A percentile compares a stretch with the other conserved stretches of the same genome.
These are phyloP conservation scores for Saguinus imperator DNA, from an alignment of 2,113 vertebrate species.

Conservation along the genomic window DNA sequence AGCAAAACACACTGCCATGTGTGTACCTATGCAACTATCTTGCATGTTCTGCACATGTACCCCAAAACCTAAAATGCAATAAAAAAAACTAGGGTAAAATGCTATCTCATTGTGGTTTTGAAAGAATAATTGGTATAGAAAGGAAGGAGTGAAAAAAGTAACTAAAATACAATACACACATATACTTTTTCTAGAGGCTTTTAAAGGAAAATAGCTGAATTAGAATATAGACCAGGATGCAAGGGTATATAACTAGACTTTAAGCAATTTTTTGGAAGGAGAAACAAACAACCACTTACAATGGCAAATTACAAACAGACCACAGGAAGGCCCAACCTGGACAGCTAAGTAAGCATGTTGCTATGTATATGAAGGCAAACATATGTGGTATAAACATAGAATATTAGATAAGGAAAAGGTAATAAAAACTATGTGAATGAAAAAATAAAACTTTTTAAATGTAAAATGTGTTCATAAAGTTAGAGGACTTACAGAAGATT, in stretches of 20 bases:
- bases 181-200: not conserved
- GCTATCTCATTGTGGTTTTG: not conserved
- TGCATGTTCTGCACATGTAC: no score
- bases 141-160: conserved; percentile 15
- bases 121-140: conserved; percentile 22
- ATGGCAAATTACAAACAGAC: not conserved
- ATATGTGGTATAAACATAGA: not conserved
- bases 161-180: conserved; percentile 19
- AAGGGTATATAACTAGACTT: not conserved
- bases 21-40: no score
- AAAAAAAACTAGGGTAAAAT: not conserved
- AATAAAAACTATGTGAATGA: conserved; percentile 1
- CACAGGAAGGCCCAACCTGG: not conserved
- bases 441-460: conserved; percentile 15
- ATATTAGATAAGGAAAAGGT: not conserved
- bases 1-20: no score
- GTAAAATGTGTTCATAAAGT: conserved; percentile 12
- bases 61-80: no score
- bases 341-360: not conserved
- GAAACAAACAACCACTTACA: not conserved
- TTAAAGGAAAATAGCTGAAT: conserved; percentile 13
- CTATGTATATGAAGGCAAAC: not conserved
- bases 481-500: not conserved
- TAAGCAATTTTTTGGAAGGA: not conserved
- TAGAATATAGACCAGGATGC: not conserved